Evolutionary conservation across 2,888 invertebrate genomes (phyloP), one percentile per base, ranked within the genome.

Genomic region (Mamestra brassicae): DNA sequence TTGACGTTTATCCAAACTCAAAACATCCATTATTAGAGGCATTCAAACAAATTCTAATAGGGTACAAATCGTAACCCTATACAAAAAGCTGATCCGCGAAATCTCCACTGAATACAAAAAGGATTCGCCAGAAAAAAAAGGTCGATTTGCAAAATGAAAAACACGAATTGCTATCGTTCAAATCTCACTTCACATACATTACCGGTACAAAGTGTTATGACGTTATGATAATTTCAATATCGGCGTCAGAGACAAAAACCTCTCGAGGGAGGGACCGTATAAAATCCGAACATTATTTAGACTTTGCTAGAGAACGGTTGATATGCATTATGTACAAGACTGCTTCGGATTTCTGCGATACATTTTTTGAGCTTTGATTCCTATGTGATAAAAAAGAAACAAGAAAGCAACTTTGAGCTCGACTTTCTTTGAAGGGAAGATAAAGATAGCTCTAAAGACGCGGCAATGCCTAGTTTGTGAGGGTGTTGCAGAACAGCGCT

Each of bases 161-260:
- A 54, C 60, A 68, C 11, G 17, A 61, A 52, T 61, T 57, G 36
- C 15, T 52, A 54, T 63, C 47, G 34, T 68, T 67, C 45, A 60
- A 60, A 61, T 61, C 70, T 65, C 38, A 68, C 57, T 83, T 68
- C 63, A 67, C 55, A 73, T 63, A 77, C 17, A 72, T 75, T 78
- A 76, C 71, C n/a, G 45, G 45, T 85, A 69, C 45, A 69, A 75
- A 67, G 70, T 71, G 62, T 60, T 57, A 74, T 58, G 65, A 73
- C 62, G 64, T 63, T 82, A 85, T 76, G 64, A 81, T 84, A 78
- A 79, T 80, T 70, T 87, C 71, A 74, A 81, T 78, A 79, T 77
- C 67, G 87, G 52, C 64, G 34, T 54, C 58, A 54, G 60, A 74
- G 60, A 82, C 68, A 75, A 54, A 71, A 76, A 57, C 55, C 71